Percentiles rank a stretch among this genome's conserved stretches.
These are phyloP conservation scores for Arge pagana DNA, from an alignment of 2,888 invertebrate species.

Conservation along the genomic window DNA sequence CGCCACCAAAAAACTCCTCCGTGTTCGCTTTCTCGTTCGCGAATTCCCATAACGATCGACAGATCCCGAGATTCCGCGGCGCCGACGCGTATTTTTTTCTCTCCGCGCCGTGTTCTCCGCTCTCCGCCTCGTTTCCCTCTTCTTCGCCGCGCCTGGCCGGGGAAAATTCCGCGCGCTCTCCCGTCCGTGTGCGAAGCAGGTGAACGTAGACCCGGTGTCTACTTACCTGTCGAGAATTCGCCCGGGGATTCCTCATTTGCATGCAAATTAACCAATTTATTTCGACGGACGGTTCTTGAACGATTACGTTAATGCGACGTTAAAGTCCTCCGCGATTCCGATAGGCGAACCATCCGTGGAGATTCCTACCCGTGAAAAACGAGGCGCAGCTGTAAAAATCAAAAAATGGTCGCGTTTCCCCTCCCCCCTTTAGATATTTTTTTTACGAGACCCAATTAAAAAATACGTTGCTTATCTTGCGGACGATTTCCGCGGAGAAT, in stretches of 20 bases:
- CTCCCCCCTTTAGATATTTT: too few species aligned
- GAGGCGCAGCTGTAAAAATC: too few species aligned
- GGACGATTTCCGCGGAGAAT: too few species aligned
- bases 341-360: too few species aligned
- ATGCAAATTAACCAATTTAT: constrained; percentile 57
- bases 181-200: not conserved
- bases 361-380: too few species aligned
- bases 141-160: not conserved
- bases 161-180: not conserved
- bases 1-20: too few species aligned
- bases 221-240: not conserved
- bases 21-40: not conserved
- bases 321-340: constrained; percentile 24
- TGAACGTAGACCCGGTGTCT: not conserved
- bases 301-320: constrained; percentile 50
- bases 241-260: constrained; percentile 46
- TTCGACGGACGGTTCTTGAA: constrained; percentile 41
- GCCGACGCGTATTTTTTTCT: too few species aligned
- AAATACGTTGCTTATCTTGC: too few species aligned
- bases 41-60: not conserved
- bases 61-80: not conserved
- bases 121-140: not conserved
- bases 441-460: too few species aligned
- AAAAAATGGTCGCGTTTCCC: too few species aligned
- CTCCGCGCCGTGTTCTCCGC: not conserved